These are phyloP conservation scores for Ophion slaviceki DNA, from an alignment of 2,888 invertebrate species.

Conservation along the genomic window DNA sequence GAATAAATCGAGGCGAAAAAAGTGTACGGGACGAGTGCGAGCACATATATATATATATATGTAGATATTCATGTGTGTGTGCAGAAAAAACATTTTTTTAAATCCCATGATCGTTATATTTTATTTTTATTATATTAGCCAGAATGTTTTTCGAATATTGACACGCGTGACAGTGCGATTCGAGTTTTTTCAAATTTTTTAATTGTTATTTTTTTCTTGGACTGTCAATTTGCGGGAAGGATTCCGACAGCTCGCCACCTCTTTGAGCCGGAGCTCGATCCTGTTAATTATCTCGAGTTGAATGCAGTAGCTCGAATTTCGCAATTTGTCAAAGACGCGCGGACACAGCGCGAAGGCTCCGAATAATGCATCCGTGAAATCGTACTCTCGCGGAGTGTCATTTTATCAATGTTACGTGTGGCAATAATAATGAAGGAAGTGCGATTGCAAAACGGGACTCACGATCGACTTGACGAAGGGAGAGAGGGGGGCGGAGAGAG, in stretches of 20 bases:
- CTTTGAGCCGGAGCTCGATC: conserved; percentile 2
- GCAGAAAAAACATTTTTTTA: too few species aligned
- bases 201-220: too few species aligned
- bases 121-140: background rate
- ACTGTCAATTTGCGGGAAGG: background rate
- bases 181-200: background rate
- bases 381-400: conserved; percentile 30
- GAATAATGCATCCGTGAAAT: conserved; percentile 16
- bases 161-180: too few species aligned
- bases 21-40: too few species aligned
- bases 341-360: background rate
- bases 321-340: conserved; percentile 27
- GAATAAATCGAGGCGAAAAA: background rate
- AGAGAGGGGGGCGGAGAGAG: conserved; percentile 21
- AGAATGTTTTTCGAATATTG: too few species aligned
- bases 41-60: too few species aligned
- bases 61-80: too few species aligned
- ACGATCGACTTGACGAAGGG: conserved; percentile 17
- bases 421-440: conserved; percentile 34
- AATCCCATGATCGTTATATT: background rate
- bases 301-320: conserved; percentile 20
- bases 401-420: conserved; percentile 25
- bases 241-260: background rate
- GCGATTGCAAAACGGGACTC: conserved; percentile 3
- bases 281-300: conserved; percentile 4